These are phyloP conservation scores for Zootermopsis nevadensis DNA, from an alignment of 2,888 invertebrate species.

Conservation along the genomic window DNA sequence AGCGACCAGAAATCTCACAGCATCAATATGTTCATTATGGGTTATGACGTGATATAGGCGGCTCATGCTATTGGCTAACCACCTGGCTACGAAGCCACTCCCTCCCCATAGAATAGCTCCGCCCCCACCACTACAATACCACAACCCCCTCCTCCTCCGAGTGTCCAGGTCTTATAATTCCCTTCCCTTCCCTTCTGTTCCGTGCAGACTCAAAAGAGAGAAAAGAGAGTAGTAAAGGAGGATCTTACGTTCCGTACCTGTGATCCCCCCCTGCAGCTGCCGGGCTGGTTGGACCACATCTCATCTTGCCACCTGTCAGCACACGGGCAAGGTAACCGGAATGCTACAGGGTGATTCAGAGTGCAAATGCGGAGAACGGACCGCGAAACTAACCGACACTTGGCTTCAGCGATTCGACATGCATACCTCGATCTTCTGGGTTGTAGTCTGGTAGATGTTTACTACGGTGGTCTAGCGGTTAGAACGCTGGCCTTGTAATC, in stretches of 20 bases:
- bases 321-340: slow-evolving; percentile 23
- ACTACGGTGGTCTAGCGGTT: too few species aligned
- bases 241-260: slow-evolving; percentile 42
- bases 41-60: slow-evolving; percentile 47
- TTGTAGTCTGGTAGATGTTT: too few species aligned
- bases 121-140: slow-evolving; percentile 30
- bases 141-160: slow-evolving; percentile 27
- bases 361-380: neutral
- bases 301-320: slow-evolving; percentile 47
- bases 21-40: slow-evolving; percentile 50
- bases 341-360: neutral
- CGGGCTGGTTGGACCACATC: slow-evolving; percentile 45
- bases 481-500: too few species aligned
- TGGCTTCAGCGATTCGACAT: too few species aligned
- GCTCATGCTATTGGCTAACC: slow-evolving; percentile 42
- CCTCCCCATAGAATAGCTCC: slow-evolving; percentile 44
- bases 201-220: slow-evolving; percentile 31
- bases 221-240: slow-evolving; percentile 29
- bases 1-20: neutral
- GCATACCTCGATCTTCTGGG: too few species aligned
- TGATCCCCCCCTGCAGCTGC: neutral
- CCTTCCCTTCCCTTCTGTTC: slow-evolving; percentile 33
- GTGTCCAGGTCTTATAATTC: slow-evolving; percentile 22
- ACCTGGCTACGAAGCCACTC: slow-evolving; percentile 41
- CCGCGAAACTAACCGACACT: neutral